Base-by-base conservation (phyloP, 1,140 invertebrate genomes). In the Pantala flavescens region DNA sequence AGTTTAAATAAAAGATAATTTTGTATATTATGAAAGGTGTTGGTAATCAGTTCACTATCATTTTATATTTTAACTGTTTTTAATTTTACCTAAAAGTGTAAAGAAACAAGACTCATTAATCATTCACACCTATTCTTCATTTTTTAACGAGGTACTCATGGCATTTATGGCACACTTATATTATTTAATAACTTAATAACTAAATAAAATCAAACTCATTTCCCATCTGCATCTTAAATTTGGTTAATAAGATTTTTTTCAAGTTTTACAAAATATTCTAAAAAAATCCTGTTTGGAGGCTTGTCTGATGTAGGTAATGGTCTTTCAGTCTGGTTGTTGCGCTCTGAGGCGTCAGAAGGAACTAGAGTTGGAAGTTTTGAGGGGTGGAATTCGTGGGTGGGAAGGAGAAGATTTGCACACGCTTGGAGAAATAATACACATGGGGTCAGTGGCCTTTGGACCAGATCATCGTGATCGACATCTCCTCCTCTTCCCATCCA, bases 341-440 rank as follows among this genome's bases (percentile, higher is more conserved):
- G 88, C 90, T 28, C 88, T 92, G 24, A 85, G 97, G 72, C 90
- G 96, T n/a, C 94, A 98, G 81, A 97, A 97, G 83, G 97, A 99
- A 85, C 86, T 98, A 79, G 97, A 98, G 78, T 84, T 98, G 70
- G 96, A 98, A 85, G 93, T 99, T 55, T 85, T 99, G 76, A 94
- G 91, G 0, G 94, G 94, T 7, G 91, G 91, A 24, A 93, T 98
- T n/a, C 88, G 93, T 77, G 93, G 93, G 2, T 98, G 95, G 95
- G 94, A 97, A 81, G 95, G 95, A n/a, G 93, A 95, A 77, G 94
- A 92, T 79, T 81, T 94, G 23, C 84, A 85, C 14, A 86, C 86
- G 9, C 82, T 96, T 23, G 93, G 91, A 3, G 90, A 93, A 76
- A 90, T 93, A 23, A 84, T 95, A 75, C 89, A 94, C 77, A 93